phyloP scores from a whole-genome alignment of 2,113 vertebrate species.

The Nannobrachium achirus region DNA sequence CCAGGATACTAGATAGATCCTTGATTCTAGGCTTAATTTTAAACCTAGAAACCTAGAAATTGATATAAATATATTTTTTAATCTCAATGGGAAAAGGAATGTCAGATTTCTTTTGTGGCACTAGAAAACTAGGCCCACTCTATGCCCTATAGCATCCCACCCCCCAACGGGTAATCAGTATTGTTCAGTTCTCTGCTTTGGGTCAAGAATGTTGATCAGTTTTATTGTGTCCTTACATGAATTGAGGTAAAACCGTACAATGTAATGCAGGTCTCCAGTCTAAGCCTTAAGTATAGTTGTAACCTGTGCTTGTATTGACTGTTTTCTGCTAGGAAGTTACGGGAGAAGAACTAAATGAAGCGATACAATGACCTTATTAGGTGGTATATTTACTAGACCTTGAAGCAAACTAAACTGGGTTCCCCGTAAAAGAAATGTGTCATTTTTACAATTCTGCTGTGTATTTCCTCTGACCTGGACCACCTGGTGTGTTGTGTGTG shows the following conservation, averaged over 20 bases:
- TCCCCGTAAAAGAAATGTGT: slow-evolving; percentile 18
- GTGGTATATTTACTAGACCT: not conserved
- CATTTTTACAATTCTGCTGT: slow-evolving; percentile 33
- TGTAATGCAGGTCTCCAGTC: slow-evolving; percentile 28
- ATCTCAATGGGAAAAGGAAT: no score
- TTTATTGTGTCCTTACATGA: slow-evolving; percentile 36
- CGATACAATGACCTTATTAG: not conserved
- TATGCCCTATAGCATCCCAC: no score
- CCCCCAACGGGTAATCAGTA: slow-evolving; percentile 28
- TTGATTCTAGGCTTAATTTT: no score
- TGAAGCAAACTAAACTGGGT: not conserved
- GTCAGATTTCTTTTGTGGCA: no score
- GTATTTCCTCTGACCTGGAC: slow-evolving; percentile 42
- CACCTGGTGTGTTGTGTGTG: slow-evolving; percentile 43
- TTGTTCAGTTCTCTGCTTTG: slow-evolving; percentile 51
- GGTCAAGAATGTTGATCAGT: slow-evolving; percentile 39
- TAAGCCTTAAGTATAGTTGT: slow-evolving; percentile 46
- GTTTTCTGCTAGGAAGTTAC: slow-evolving; percentile 14
- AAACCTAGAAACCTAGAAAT: no score
- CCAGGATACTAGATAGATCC: no score
- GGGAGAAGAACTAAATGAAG: slow-evolving; percentile 4
- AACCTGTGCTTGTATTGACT: slow-evolving; percentile 31
- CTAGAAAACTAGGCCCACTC: not conserved
- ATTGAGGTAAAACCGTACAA: slow-evolving; percentile 7
- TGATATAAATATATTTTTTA: no score